A percentile compares a stretch with the other conserved stretches of the same genome.
Conservation (phyloP, 1,140 invertebrate genomes). For the Hydropsyche tenuis region DNA sequence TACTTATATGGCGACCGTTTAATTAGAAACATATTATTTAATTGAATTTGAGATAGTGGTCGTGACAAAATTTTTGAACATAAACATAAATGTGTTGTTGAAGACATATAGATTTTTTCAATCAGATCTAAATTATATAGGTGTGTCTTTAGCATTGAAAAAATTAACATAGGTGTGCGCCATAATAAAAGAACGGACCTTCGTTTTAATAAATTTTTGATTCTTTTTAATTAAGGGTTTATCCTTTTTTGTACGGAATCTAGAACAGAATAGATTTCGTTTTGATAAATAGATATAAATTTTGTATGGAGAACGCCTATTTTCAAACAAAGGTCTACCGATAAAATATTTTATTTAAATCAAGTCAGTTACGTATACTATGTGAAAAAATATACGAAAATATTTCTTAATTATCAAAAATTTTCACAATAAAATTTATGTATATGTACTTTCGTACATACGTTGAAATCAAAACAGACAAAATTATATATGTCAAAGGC, state of each 20-base stretch:
- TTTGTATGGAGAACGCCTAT: slow-evolving; percentile 4
- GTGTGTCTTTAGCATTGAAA: neutral
- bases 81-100: neutral
- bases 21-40: slow-evolving; percentile 4
- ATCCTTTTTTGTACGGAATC: neutral
- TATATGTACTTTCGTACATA: neutral
- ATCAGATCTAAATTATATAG: neutral
- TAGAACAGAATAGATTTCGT: slow-evolving; percentile 9
- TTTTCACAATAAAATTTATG: neutral
- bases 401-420: neutral
- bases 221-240: slow-evolving; percentile 26
- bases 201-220: slow-evolving; percentile 12
- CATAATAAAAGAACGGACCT: neutral
- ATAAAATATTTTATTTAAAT: neutral
- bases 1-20: neutral
- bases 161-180: slow-evolving; percentile 8
- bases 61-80: neutral
- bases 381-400: neutral
- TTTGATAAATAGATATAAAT: slow-evolving; percentile 25
- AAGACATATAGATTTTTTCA: neutral
- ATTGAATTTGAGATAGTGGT: neutral
- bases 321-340: neutral
- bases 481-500: neutral
- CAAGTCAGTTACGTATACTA: too few relatives aligned
- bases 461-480: neutral